Evolutionary conservation across 2,113 vertebrate species (phyloP).

Genomic region (Heteronetta atricapilla): DNA sequence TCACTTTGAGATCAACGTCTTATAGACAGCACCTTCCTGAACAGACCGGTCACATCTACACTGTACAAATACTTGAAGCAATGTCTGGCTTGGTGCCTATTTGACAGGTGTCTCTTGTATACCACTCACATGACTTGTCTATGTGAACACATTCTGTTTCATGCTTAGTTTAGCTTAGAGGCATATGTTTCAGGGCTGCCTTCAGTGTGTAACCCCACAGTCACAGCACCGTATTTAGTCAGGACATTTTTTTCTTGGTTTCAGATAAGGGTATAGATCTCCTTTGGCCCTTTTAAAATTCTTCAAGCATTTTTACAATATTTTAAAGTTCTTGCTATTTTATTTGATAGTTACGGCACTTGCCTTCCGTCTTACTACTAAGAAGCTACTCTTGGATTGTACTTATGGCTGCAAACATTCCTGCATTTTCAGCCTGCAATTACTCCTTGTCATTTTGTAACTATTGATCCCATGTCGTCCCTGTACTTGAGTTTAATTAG

Average conservation of each 20-base stretch:
- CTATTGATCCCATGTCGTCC: neutral
- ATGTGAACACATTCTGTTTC: neutral
- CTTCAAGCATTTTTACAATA: neutral
- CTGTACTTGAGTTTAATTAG: neutral
- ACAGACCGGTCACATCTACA: neutral
- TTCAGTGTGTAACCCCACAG: too few relatives aligned
- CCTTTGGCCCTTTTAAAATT: neutral
- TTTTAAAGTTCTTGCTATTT: neutral
- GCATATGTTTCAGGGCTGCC: neutral
- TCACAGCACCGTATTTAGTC: neutral
- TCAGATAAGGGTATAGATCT: neutral
- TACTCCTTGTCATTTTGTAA: neutral
- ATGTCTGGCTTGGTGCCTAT: neutral
- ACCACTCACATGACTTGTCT: neutral
- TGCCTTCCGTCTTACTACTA: neutral
- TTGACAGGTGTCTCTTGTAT: neutral
- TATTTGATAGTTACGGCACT: neutral
- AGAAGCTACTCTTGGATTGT: neutral
- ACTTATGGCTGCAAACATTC: neutral
- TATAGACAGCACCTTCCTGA: too few relatives aligned
- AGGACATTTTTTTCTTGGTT: neutral
- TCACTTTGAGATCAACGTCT: neutral
- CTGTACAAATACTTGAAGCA: neutral
- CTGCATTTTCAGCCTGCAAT: neutral
- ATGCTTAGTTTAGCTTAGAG: neutral